A percentile compares a stretch with the other conserved stretches of the same genome.
Evolutionary conservation across 2,797 vertebrate species (phyloP).

Genomic region (Falco peregrinus): DNA sequence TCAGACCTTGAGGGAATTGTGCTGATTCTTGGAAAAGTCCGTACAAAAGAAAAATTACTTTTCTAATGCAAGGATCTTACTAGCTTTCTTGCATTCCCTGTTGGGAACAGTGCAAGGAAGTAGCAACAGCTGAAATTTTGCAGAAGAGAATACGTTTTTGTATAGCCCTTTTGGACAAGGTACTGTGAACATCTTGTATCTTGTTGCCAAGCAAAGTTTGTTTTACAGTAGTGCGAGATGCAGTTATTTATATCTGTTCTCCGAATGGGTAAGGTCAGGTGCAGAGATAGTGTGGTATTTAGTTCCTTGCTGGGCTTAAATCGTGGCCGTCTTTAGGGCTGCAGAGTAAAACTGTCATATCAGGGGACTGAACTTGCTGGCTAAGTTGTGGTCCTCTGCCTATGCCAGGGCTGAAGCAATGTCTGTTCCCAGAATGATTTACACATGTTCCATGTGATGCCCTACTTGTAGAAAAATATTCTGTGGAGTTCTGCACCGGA

Average conservation of each 20-base stretch:
- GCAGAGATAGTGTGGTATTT: background rate
- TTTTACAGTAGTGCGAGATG: background rate
- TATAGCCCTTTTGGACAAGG: background rate
- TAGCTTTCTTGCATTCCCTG: background rate
- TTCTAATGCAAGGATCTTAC: background rate
- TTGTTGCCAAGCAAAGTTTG: background rate
- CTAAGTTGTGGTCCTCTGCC: background rate
- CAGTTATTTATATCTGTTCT: background rate
- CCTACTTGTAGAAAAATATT: background rate
- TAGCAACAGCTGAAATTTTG: background rate
- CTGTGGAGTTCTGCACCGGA: background rate
- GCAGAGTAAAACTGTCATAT: background rate
- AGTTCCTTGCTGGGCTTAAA: no score
- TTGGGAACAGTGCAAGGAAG: accelerated
- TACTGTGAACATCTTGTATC: background rate
- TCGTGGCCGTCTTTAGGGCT: background rate
- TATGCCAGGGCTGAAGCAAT: background rate
- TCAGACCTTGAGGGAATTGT: background rate
- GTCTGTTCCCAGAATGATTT: background rate
- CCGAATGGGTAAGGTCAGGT: background rate
- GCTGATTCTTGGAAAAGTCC: background rate
- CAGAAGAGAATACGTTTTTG: background rate
- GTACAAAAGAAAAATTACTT: background rate
- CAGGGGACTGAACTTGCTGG: background rate
- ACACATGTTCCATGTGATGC: accelerated